Evolutionary conservation across 1,140 invertebrate species (phyloP).

Genomic region (Eurosta solidaginis): DNA sequence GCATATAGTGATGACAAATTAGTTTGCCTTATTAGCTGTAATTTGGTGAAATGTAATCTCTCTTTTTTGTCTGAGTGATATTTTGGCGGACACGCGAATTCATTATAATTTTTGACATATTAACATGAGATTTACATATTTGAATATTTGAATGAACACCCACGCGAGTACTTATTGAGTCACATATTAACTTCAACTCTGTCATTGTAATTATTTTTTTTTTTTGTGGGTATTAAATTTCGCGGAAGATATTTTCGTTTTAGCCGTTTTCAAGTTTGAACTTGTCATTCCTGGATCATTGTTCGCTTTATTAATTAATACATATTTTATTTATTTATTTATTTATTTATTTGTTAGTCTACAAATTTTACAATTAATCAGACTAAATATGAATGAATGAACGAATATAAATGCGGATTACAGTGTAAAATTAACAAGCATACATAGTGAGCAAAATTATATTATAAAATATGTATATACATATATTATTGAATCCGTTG

Average conservation of each 20-base stretch:
- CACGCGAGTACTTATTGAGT: neutral
- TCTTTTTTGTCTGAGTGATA: neutral
- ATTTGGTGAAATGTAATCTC: too few species aligned
- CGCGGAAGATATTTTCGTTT: neutral
- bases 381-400: too few species aligned
- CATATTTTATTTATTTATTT: neutral
- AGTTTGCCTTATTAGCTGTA: neutral
- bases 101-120: too few species aligned
- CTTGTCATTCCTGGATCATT: conserved; percentile 4
- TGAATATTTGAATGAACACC: neutral
- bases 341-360: too few species aligned
- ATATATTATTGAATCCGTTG: too few species aligned
- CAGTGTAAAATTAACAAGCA: too few species aligned
- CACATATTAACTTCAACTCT: neutral
- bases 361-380: too few species aligned
- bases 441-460: too few species aligned
- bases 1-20: conserved; percentile 6
- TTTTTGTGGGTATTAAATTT: neutral
- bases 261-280: neutral
- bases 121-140: neutral
- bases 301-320: neutral
- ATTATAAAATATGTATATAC: too few species aligned
- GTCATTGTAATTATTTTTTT: neutral
- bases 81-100: conserved; percentile 15
- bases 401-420: too few species aligned